phyloP scores from a whole-genome alignment of 2,797 vertebrate genomes.

The Pseudotriccus pelzelni region DNA sequence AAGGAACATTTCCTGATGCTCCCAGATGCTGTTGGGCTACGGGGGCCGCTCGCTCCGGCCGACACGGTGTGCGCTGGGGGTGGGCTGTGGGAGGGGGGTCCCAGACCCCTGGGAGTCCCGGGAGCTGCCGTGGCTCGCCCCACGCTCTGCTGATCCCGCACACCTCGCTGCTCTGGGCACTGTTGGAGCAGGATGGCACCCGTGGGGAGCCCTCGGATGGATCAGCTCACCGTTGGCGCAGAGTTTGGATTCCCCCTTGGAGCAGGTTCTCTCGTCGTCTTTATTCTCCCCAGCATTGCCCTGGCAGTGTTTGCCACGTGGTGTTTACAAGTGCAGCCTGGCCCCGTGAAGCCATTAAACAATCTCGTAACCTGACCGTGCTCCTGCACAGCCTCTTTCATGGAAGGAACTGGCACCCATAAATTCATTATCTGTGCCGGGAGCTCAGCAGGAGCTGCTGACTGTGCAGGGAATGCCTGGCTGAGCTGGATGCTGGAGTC shows the following conservation, averaged over 20 bases:
- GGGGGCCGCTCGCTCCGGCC: neutral
- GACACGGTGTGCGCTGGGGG: accelerated
- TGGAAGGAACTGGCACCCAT: neutral
- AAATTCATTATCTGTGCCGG: neutral
- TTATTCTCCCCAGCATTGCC: neutral
- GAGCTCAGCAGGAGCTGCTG: neutral
- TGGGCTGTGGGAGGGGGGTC: neutral
- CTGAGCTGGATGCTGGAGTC: neutral
- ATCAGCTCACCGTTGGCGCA: accelerated
- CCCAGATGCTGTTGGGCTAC: neutral
- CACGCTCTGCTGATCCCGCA: accelerated
- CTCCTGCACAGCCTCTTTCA: neutral
- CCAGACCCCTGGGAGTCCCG: no score
- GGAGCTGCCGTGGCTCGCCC: neutral
- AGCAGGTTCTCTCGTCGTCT: accelerated
- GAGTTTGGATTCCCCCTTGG: neutral
- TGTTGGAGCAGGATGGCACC: accelerated
- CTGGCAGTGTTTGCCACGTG: accelerated
- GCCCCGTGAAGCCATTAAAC: neutral
- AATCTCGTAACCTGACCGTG: accelerated
- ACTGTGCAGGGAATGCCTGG: neutral
- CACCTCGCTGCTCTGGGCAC: neutral
- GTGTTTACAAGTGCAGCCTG: neutral
- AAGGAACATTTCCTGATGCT: neutral
- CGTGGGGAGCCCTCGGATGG: accelerated